A percentile compares a stretch with the other conserved stretches of the same genome.
Conservation (phyloP, 2,113 vertebrate species). For the Xerus inauris region DNA sequence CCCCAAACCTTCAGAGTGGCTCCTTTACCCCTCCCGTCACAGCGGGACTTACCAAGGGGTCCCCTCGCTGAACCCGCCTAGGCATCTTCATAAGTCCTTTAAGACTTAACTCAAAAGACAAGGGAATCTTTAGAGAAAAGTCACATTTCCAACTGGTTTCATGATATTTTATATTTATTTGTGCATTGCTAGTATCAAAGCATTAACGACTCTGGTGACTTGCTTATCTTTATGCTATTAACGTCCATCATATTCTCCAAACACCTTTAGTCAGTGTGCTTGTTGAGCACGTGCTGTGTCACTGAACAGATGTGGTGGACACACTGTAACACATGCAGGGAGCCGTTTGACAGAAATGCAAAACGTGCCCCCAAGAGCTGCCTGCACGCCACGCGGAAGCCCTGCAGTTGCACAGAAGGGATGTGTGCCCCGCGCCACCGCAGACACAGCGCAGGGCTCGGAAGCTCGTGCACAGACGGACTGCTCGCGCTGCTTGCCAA, state of each 20-base stretch:
- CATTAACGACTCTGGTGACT: neutral
- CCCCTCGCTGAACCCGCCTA: neutral
- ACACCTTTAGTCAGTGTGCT: no score
- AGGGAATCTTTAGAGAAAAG: neutral
- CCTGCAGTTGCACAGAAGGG: neutral
- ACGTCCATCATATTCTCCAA: neutral
- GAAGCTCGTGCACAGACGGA: no score
- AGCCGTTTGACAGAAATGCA: neutral
- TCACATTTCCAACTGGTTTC: neutral
- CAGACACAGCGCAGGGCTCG: no score
- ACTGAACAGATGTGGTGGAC: neutral
- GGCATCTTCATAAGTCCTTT: neutral
- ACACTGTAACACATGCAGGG: neutral
- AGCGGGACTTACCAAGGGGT: neutral
- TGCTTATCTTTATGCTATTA: neutral
- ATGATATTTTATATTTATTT: neutral
- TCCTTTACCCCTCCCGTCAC: neutral
- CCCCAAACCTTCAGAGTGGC: neutral
- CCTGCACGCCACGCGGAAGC: neutral
- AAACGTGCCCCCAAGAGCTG: neutral
- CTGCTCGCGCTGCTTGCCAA: no score
- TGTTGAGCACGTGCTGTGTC: neutral
- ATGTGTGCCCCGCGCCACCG: neutral
- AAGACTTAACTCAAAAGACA: neutral
- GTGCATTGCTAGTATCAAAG: neutral